A percentile compares a stretch with the other conserved stretches of the same genome.
These are phyloP conservation scores for Silurus meridionalis DNA, from an alignment of 2,113 vertebrate species.

Conservation along the genomic window DNA sequence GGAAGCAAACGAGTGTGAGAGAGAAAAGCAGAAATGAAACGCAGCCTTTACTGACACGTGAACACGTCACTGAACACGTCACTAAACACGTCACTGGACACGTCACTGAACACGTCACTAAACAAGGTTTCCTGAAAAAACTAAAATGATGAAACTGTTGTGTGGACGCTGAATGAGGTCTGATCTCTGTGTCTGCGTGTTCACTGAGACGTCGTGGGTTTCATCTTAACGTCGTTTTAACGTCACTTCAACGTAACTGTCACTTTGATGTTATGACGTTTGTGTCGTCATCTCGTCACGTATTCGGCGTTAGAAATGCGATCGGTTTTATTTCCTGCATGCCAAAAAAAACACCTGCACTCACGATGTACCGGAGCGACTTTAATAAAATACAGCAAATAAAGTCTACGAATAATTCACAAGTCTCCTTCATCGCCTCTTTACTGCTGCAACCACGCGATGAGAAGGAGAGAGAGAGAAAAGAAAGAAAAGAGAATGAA, in stretches of 20 bases:
- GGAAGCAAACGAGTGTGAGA: not conserved
- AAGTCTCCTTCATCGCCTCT: not conserved
- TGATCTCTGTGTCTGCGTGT: slow-evolving; percentile 38
- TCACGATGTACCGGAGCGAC: slow-evolving; percentile 60
- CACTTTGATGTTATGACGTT: not conserved
- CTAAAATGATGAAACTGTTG: too few species aligned
- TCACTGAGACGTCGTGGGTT: not conserved
- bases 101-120: not conserved
- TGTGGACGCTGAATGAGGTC: not conserved
- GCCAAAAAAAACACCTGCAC: slow-evolving; percentile 71
- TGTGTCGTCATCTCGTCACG: not conserved
- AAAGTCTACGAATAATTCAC: not conserved
- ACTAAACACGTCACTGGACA: not conserved
- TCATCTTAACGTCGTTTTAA: not conserved
- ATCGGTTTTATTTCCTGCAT: slow-evolving; percentile 71
- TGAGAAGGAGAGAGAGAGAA: not conserved
- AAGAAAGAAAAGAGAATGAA: not conserved
- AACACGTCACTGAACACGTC: too few species aligned
- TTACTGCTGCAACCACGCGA: not conserved
- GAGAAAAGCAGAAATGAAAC: not conserved
- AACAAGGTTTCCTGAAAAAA: not conserved
- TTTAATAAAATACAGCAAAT: slow-evolving; percentile 56
- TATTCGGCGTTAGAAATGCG: slow-evolving; percentile 51
- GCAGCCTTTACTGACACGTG: not conserved
- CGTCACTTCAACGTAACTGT: not conserved